Conservation (phyloP, 2,797 vertebrate genomes). For the Chelon labrosus region DNA sequence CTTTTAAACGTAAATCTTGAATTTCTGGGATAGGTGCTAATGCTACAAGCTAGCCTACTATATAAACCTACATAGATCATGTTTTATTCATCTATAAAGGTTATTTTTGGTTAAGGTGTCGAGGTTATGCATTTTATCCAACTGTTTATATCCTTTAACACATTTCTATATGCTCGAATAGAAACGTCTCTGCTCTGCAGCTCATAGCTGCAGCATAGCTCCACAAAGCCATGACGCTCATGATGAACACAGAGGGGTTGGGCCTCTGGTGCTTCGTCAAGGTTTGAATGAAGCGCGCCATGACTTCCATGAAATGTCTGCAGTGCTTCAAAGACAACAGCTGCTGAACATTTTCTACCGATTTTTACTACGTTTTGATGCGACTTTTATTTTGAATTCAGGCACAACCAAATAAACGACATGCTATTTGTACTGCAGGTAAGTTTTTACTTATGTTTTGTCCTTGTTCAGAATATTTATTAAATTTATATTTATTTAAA, state of each 20-base stretch:
- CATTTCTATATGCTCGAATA: background rate
- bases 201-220: too few relatives aligned
- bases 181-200: background rate
- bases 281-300: constrained; percentile 11
- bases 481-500: too few relatives aligned
- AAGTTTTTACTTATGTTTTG: background rate
- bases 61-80: background rate
- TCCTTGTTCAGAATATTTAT: too few relatives aligned
- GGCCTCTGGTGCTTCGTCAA: constrained; percentile 20
- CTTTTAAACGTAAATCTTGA: background rate
- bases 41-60: background rate
- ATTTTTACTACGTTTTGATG: background rate
- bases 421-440: too few relatives aligned
- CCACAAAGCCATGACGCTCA: background rate
- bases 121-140: too few relatives aligned
- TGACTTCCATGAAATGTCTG: constrained; percentile 8
- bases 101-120: background rate
- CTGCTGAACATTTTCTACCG: too few relatives aligned
- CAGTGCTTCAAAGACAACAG: background rate
- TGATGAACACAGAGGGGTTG: constrained; percentile 14
- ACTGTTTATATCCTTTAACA: background rate
- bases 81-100: background rate
- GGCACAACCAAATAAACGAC: too few relatives aligned
- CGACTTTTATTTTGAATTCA: background rate
- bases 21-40: background rate